These are phyloP conservation scores for Macroramphosus scolopax DNA, from an alignment of 2,797 vertebrate species.

Conservation along the genomic window DNA sequence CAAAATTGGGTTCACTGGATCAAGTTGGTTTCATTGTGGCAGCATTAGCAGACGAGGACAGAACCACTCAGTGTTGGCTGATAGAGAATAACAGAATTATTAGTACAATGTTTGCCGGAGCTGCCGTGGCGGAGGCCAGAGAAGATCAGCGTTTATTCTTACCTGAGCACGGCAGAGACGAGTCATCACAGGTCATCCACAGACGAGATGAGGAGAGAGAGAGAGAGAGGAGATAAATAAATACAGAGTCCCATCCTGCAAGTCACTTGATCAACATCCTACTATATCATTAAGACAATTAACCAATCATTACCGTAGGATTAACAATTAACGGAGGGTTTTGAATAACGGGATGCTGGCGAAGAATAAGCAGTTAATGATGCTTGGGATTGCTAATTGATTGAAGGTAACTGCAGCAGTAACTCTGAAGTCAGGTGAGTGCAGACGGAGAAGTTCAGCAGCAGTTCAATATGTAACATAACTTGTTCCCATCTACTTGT, in stretches of 20 bases:
- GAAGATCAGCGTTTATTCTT: constrained; percentile 29
- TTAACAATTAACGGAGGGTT: constrained; percentile 53
- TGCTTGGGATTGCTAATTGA: constrained; percentile 76
- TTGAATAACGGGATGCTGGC: constrained; percentile 67
- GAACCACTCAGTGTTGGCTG: constrained; percentile 7
- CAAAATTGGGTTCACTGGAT: constrained; percentile 38
- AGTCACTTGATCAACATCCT: constrained; percentile 35
- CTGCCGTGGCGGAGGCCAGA: constrained; percentile 8
- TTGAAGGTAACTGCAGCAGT: constrained; percentile 74
- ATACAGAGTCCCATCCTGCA: constrained; percentile 10
- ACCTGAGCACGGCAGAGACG: constrained; percentile 54
- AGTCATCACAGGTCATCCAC: constrained; percentile 8
- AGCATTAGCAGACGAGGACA: constrained; percentile 30
- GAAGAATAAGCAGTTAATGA: constrained; percentile 67
- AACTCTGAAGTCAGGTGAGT: constrained; percentile 56
- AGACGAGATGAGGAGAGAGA: constrained; percentile 23
- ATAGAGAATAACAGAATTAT: constrained; percentile 23
- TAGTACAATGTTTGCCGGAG: constrained; percentile 12
- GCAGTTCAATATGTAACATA: constrained; percentile 23
- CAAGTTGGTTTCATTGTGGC: constrained; percentile 22
- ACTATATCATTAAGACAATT: constrained; percentile 55
- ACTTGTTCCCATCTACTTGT: constrained; percentile 13
- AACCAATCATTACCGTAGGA: constrained; percentile 45
- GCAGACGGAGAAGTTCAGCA: constrained; percentile 23
- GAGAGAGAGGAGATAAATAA: constrained; percentile 11